Base-by-base conservation (phyloP, 2,888 invertebrate species). In the Lordiphosa andalusiaca region DNA sequence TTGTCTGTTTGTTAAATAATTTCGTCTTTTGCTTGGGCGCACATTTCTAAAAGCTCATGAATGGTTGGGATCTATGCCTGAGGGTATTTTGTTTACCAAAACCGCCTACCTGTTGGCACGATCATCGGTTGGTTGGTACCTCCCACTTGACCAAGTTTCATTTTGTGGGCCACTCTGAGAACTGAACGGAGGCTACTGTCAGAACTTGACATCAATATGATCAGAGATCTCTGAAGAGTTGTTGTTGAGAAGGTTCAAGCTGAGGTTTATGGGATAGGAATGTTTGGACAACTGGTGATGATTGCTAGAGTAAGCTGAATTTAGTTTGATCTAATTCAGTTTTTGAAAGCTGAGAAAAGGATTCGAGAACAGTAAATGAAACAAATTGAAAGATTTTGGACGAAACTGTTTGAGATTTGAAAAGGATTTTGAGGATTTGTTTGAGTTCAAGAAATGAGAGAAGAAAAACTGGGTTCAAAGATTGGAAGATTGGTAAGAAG, bases 1-100 rank as follows among this genome's bases (percentile, higher is more conserved):
- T 70, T 64, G 53, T 71, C 59, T 71, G 69, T 60, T 73, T 69
- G 70, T 73, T 78, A 68, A 69, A 64, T 69, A 58, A 67, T 56
- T 70, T 69, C 59, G 35, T 50, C 52, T 60, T 50, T 12, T 52
- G 16, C 41, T 46, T 52, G 40, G 40, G 51, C 63, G 50, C 58
- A 37, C 50, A 52, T 40, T 16, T 46, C 46, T 46, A 16, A 12
- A 10, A 21, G 6, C 6, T 54, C 33, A 64, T 61, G 64, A 61
- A 61, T 64, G 64, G 23, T 64, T 54, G 30, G 30, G 30, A 30
- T 30, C 60, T 54, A 38, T 48, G 64, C 64, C 55, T 39, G 35
- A 21, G 54, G 54, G 46, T 12, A 46, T 13, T 46, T 44, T 55
- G 41, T 53, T 61, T 40, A 55, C 33, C n/a, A n/a, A 60, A 50